Base-by-base conservation (phyloP, 2,888 invertebrate species). In the Diarsia mendica region DNA sequence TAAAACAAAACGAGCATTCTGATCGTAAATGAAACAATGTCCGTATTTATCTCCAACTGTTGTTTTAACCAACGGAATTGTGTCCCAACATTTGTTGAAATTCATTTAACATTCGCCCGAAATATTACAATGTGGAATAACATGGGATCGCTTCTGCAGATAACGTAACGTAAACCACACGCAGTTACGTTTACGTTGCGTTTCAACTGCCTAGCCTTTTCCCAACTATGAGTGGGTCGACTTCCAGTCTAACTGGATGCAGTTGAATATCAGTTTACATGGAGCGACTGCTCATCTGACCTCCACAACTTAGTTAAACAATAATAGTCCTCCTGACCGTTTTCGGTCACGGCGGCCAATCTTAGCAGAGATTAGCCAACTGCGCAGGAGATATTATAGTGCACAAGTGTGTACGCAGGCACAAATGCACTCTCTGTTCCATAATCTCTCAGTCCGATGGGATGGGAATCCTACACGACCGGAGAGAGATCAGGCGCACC, bases 71-170 rank as follows among this genome's bases (percentile, higher is more conserved):
- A 69, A 67, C 63, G 15, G 20, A 78, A 77, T 72, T 66, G 63
- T 68, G 63, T 46, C 53, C 60, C 67, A 72, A 33, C 58, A 70
- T 69, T 82, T 77, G 68, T 77, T 74, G 71, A 71, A 82, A 75
- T 77, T 67, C 65, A 75, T 85, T 83, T 74, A 72, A 73, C 15
- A 73, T 77, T 75, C 51, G 28, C 23, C 67, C 58, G 33, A 75
- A 80, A 77, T 77, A 76, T 73, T 72, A 83, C 67, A 69, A 74
- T 60, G 63, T 46, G 39, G 49, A 23, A 39, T 68, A 60, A 77
- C 72, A 74, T 61, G 60, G 70, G 85, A 85, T 80, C 23, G 67
- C 49, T 70, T 53, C 10, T 49, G 18, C 51, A 67, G 85, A 84
- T 82, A 67, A 66, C 71, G 64, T 79, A 13, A 64, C 63, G 23